Conservation (phyloP, 2,888 invertebrate genomes). For the Mesochorus sp. region DNA sequence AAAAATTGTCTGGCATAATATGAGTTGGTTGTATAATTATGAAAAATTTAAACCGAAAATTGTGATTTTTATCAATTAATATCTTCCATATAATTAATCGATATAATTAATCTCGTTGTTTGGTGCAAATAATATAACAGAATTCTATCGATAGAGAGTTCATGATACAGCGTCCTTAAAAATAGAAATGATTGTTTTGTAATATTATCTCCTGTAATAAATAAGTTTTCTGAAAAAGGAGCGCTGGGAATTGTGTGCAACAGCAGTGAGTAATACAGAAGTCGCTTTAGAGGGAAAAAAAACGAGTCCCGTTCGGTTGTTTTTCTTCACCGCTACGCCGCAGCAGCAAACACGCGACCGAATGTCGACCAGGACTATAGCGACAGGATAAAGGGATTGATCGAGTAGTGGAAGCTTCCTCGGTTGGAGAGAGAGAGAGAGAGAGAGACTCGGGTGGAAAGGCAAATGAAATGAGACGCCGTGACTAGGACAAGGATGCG, state of each 20-base stretch:
- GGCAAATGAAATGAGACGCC: slow-evolving; percentile 39
- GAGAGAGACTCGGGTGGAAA: slow-evolving; percentile 45
- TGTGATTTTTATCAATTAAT: too few relatives aligned
- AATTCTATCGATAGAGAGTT: too few relatives aligned
- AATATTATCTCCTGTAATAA: too few relatives aligned
- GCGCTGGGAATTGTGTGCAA: neutral
- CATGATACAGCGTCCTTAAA: too few relatives aligned
- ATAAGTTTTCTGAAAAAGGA: neutral
- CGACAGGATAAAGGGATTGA: slow-evolving; percentile 71
- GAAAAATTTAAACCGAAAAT: too few relatives aligned
- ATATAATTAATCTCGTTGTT: too few relatives aligned
- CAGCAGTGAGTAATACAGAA: slow-evolving; percentile 11
- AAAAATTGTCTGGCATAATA: too few relatives aligned
- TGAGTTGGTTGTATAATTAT: too few relatives aligned
- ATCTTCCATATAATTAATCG: too few relatives aligned
- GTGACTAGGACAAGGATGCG: slow-evolving; percentile 47
- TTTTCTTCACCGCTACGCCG: slow-evolving; percentile 8
- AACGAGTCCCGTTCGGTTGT: neutral
- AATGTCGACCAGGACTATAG: slow-evolving; percentile 28
- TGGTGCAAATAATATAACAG: too few relatives aligned
- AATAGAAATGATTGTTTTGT: too few relatives aligned
- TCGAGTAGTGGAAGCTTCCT: slow-evolving; percentile 63
- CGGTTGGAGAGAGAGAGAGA: slow-evolving; percentile 41
- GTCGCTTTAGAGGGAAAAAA: neutral
- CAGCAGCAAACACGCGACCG: slow-evolving; percentile 39